Conservation (phyloP, 2,113 vertebrate genomes). For the Ceyx cyanopectus region DNA sequence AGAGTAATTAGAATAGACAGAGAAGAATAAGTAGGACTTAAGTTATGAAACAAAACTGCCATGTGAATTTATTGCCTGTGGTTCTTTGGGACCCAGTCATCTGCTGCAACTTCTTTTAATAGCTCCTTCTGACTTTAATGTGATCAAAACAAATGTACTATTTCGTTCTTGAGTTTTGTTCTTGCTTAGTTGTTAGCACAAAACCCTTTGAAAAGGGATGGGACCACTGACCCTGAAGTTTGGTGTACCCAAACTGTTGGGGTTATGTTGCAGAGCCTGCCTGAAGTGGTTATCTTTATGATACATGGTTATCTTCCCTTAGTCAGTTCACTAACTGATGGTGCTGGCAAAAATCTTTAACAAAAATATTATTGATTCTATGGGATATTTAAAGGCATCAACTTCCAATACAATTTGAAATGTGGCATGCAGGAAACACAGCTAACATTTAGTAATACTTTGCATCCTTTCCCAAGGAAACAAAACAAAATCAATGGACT, state of each 20-base stretch:
- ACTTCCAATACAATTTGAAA: not conserved
- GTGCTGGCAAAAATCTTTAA: not conserved
- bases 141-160: constrained; percentile 16
- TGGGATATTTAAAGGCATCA: not conserved
- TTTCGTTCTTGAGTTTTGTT: constrained; percentile 30
- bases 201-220: not conserved
- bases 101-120: constrained; percentile 63
- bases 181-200: not conserved
- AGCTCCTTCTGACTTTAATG: constrained; percentile 51
- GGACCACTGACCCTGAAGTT: not conserved
- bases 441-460: not conserved
- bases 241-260: accelerated
- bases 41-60: constrained; percentile 54
- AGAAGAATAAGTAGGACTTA: constrained; percentile 32
- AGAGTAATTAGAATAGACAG: constrained; percentile 45
- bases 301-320: accelerated
- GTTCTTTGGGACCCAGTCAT: constrained; percentile 30
- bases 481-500: not conserved
- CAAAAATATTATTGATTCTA: not conserved
- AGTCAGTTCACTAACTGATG: not conserved
- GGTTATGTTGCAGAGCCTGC: not conserved
- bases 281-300: not conserved
- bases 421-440: accelerated
- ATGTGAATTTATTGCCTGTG: constrained; percentile 57
- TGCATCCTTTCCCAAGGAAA: not conserved